phyloP scores from a whole-genome alignment of 2,888 invertebrate species.

The Lamellibrachia columna region DNA sequence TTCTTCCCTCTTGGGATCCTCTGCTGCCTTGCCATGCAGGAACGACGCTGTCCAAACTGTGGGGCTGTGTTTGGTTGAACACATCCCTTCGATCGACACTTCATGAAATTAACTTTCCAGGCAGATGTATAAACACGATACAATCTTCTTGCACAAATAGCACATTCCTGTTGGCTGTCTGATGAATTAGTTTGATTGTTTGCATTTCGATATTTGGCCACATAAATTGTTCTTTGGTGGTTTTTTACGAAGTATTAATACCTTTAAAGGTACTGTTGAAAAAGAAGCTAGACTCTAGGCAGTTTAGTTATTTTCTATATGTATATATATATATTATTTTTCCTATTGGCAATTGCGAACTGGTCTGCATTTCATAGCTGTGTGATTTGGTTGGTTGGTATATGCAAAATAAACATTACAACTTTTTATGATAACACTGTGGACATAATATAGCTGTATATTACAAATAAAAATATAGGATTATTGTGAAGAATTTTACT shows the following conservation, averaged over 20 bases:
- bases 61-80: conserved; percentile 70
- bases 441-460: not conserved
- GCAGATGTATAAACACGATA: not conserved
- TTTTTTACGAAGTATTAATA: not conserved
- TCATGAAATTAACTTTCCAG: not conserved
- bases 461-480: no score
- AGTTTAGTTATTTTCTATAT: not conserved
- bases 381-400: not conserved
- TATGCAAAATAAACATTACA: not conserved
- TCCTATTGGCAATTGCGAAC: not conserved
- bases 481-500: no score
- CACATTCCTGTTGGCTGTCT: not conserved
- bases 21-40: conserved; percentile 85
- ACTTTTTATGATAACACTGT: not conserved
- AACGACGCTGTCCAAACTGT: conserved; percentile 87
- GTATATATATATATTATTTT: not conserved
- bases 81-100: not conserved
- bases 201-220: not conserved
- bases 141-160: not conserved
- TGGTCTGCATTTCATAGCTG: not conserved
- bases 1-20: conserved; percentile 89
- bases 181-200: not conserved
- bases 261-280: not conserved
- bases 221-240: not conserved
- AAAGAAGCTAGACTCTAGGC: not conserved